Evolutionary conservation across 2,888 invertebrate genomes (phyloP), one percentile per base, ranked within the genome.

Genomic region (Drosophila diplacantha): DNA sequence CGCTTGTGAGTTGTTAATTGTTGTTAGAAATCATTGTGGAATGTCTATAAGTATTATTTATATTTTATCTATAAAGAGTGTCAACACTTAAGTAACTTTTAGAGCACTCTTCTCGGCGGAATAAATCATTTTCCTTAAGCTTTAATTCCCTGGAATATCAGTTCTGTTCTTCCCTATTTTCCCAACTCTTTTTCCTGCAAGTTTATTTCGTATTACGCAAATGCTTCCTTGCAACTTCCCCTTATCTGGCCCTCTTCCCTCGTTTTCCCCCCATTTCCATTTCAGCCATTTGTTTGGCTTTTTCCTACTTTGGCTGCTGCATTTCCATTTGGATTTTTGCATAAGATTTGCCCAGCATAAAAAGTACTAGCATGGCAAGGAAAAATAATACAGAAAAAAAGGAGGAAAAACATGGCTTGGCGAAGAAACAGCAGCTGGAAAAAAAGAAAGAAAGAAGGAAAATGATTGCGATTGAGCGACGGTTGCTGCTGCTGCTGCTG

Each of bases 311-410:
- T 32, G 37, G 35, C 46, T 56, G 56, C 61, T 67, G 62, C 75
- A 78, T 73, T 75, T 69, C 61, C 69, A 78, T 73, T 67, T 66
- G 67, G 74, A 78, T 68, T 81, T 81, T 79, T 79, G 81, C 81
- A 78, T 75, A 75, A 81, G 77, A 81, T 79, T 75, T 67, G 69
- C 71, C 46, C 51, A 51, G 24, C 55, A 47, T 24, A 67, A 37
- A 49, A 49, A 57, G 44, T 44, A 44, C 44, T 29, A 66, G 41
- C 53, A 51, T 39, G 41, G 4, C 22, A 43, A 39, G 16, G 35
- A 53, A 44, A 60, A 35, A 34, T 38, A 38, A 39, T 24, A 18
- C 9, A 44, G n/a, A 34, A 29, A 35, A 53, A 35, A 39, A 24
- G 29, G 26, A 18, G 22, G 35, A 35, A 53, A 58, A 51, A 44